Base-by-base conservation (phyloP, 2,888 invertebrate genomes). In the Geophilus truncorum region DNA sequence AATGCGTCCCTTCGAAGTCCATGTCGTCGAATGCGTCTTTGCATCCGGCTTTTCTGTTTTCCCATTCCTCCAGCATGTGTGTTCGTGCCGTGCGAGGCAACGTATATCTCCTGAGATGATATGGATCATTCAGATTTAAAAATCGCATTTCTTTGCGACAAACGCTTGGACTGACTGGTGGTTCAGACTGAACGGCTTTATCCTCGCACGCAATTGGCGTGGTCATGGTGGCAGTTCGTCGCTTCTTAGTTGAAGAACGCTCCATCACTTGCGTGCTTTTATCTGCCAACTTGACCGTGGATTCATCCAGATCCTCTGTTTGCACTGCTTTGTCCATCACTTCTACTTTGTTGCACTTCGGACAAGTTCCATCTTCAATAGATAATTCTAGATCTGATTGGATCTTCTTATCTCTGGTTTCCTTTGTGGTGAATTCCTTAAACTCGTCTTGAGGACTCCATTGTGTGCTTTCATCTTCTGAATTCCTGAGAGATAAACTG, bases 391-490 rank as follows among this genome's bases (percentile, higher is more conserved):
- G 9, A 62, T 79, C 79, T 3, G 79, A 79, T 62, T 79, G 79
- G 3, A 57, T 79, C 28, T 57, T 57, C 30, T 79, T 79, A 70
- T n/a, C n/a, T n/a, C n/a, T n/a, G n/a, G n/a, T n/a, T n/a, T 79
- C 32, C 57, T 79, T 62, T 6, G 30, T 21, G 4, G 9, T 57
- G 30, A 79, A 79, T n/a, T 25, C 79, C 62, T 79, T 79, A 25
- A 2, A 57, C 36, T 79, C 79, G n/a, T 79, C 79, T 79, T 79
- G 79, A 3, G 79, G 79, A 70, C 79, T 79, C 79, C 79, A 79
- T 21, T 79, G 79, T n/a, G 79, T 79, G 30, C 62, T 79, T 30
- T 21, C 79, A 28, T 79, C 79, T 62, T 57, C 57, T 4, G 62
- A 57, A 10, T 79, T 62, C 10, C 18, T 3, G 5, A 36, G n/a